phyloP scores from a whole-genome alignment of 2,797 vertebrate species.

The Xenentodon cancila region DNA sequence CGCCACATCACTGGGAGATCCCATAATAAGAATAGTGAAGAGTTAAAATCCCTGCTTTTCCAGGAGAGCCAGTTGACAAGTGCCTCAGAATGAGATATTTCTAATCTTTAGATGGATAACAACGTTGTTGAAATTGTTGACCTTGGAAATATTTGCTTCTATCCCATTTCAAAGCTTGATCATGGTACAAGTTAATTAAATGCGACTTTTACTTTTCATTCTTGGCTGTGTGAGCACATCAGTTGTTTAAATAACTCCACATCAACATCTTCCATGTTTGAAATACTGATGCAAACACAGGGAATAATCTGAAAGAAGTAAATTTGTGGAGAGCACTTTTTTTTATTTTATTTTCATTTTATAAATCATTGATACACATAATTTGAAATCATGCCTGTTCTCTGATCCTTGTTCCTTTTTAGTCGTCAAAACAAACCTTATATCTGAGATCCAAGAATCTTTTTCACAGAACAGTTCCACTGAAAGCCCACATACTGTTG shows the following conservation, averaged over 20 bases:
- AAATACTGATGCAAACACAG: too few species aligned
- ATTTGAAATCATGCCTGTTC: not conserved
- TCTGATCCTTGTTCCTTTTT: not conserved
- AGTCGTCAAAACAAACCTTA: conserved; percentile 18
- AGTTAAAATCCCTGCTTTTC: not conserved
- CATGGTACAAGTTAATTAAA: too few species aligned
- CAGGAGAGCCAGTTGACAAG: not conserved
- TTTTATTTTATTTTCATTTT: too few species aligned
- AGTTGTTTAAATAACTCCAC: conserved; percentile 1
- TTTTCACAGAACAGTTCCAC: conserved; percentile 43
- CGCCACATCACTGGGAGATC: too few species aligned
- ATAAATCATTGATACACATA: not conserved
- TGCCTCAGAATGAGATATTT: not conserved
- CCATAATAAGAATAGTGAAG: too few species aligned
- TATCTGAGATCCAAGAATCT: conserved; percentile 30
- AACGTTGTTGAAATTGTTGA: not conserved
- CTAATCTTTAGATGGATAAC: not conserved
- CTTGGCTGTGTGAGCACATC: not conserved
- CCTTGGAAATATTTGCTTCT: not conserved
- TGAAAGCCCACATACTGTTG: conserved; percentile 45
- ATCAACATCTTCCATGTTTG: not conserved
- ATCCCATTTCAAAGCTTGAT: not conserved
- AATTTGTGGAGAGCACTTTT: too few species aligned
- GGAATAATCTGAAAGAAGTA: too few species aligned
- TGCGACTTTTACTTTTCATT: not conserved